Evolutionary conservation across 1,140 invertebrate genomes (phyloP).

Genomic region (Platyscapa corneri): DNA sequence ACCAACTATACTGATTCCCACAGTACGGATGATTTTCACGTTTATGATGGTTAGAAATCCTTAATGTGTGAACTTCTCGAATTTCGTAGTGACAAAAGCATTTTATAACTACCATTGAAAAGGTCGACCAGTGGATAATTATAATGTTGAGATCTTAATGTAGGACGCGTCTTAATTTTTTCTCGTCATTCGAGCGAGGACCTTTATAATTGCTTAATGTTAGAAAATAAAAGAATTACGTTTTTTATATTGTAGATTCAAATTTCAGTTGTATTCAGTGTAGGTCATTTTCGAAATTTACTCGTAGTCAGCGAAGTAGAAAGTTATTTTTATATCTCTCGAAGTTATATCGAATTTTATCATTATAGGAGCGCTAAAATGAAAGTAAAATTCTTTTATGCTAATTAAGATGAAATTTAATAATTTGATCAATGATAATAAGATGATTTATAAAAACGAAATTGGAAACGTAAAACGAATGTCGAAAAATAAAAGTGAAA

Average conservation of each 20-base stretch:
- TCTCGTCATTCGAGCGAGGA: neutral
- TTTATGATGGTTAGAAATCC: neutral
- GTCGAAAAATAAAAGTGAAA: neutral
- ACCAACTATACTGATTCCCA: neutral
- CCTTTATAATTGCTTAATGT: neutral
- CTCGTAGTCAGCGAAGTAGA: neutral
- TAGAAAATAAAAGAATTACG: neutral
- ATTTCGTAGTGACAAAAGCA: neutral
- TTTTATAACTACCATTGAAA: neutral
- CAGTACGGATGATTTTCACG: too few relatives aligned
- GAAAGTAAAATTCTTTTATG: conserved; percentile 40
- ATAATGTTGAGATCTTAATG: neutral
- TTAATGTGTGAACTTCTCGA: neutral
- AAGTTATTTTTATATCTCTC: conserved; percentile 33
- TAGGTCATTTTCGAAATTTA: neutral
- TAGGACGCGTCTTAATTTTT: neutral
- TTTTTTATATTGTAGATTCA: neutral
- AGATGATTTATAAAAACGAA: neutral
- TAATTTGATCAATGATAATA: neutral
- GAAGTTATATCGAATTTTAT: neutral
- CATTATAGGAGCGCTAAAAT: conserved; percentile 6
- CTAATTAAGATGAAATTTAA: conserved; percentile 9
- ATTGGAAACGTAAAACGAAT: neutral
- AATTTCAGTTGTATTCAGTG: neutral
- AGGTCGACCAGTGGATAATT: neutral